These are phyloP conservation scores for Exaiptasia diaphana DNA, from an alignment of 64 coral and sea anemone species.

Conservation along the genomic window DNA sequence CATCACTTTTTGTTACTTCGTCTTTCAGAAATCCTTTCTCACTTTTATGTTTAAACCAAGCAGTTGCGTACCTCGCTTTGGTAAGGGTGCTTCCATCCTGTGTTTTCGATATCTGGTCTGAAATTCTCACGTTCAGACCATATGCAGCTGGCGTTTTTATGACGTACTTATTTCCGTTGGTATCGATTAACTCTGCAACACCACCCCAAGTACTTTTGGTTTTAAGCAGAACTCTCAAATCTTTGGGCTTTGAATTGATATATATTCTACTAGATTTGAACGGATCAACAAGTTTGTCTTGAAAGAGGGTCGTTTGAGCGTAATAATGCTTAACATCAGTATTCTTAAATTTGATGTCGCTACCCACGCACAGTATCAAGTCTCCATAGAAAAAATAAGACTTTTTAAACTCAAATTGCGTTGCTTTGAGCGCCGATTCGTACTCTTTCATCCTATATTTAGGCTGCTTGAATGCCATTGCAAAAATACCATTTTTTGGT, in stretches of 20 bases:
- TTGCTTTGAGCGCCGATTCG: neutral
- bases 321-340: neutral
- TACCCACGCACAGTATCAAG: conserved; percentile 52
- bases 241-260: neutral
- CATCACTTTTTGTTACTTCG: no score
- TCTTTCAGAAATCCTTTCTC: neutral
- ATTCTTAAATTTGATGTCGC: conserved; percentile 1
- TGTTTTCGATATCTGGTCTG: conserved; percentile 21
- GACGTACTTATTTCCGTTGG: conserved; percentile 37
- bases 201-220: neutral
- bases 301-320: conserved; percentile 54
- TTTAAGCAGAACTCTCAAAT: neutral
- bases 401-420: conserved; percentile 53
- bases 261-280: neutral
- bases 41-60: conserved; percentile 30
- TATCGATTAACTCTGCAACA: neutral
- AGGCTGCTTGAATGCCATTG: conserved; percentile 56
- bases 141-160: neutral
- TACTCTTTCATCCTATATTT: conserved; percentile 5
- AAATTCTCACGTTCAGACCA: conserved; percentile 14
- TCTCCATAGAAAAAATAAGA: conserved; percentile 61
- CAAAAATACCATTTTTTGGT: conserved; percentile 76
- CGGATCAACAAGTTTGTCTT: conserved; percentile 16
- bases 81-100: neutral
- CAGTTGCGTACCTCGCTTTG: conserved; percentile 21